A percentile compares a stretch with the other conserved stretches of the same genome.
Conservation (phyloP, 2,797 vertebrate species). For the Myotis vivesi region DNA sequence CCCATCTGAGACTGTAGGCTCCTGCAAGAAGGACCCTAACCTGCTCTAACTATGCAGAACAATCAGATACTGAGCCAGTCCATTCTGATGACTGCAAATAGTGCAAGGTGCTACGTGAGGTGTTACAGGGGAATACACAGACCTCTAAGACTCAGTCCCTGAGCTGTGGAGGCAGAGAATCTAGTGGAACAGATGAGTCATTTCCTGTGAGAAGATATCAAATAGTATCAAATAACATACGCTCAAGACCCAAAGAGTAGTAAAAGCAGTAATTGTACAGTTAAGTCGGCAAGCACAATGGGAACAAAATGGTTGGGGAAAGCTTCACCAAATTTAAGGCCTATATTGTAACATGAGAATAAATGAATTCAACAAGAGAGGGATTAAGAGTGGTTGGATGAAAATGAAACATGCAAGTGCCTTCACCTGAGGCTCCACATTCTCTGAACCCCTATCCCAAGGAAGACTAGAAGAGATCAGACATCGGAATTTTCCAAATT, state of each 20-base stretch:
- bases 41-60: background rate
- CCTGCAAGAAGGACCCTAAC: background rate
- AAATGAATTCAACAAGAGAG: background rate
- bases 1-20: background rate
- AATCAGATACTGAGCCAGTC: background rate
- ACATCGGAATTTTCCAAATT: background rate
- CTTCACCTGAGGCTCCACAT: background rate
- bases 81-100: background rate
- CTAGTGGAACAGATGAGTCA: slow-evolving; percentile 32
- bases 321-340: background rate
- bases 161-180: background rate
- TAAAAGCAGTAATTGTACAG: background rate
- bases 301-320: background rate
- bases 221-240: background rate
- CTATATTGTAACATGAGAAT: background rate
- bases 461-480: background rate
- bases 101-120: background rate
- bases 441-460: background rate
- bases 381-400: background rate
- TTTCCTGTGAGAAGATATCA: slow-evolving; percentile 38
- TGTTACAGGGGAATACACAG: background rate
- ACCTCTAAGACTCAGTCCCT: background rate
- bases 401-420: background rate
- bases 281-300: background rate
- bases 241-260: background rate